phyloP scores from a whole-genome alignment of 2,888 invertebrate species.

The Oligia latruncula region DNA sequence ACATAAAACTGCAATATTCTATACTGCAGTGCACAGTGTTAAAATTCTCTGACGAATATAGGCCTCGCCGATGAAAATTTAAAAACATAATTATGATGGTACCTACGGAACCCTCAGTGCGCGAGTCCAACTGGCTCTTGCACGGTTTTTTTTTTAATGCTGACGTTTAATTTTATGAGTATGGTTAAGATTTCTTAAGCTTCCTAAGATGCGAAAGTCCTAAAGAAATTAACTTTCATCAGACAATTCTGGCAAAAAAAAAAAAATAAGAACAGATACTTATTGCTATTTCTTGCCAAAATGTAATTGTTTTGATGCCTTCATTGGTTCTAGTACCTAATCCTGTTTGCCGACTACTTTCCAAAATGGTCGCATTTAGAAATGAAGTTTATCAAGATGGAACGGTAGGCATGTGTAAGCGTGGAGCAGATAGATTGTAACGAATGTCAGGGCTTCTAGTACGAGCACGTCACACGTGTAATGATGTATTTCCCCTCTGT shows the following conservation, averaged over 20 bases:
- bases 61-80: too few relatives aligned
- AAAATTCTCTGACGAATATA: too few relatives aligned
- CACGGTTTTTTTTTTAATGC: slow-evolving; percentile 15
- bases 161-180: slow-evolving; percentile 12
- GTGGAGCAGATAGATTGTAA: background rate
- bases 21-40: too few relatives aligned
- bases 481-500: slow-evolving; percentile 35
- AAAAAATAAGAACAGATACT: too few relatives aligned
- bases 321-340: background rate
- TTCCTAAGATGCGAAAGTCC: slow-evolving; percentile 2
- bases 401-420: background rate
- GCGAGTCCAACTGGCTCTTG: too few relatives aligned
- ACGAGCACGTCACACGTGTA: background rate
- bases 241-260: background rate
- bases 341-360: background rate
- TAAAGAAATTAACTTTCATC: background rate
- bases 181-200: slow-evolving; percentile 4
- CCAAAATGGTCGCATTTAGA: too few relatives aligned
- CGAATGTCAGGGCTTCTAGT: background rate
- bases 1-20: too few relatives aligned
- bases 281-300: background rate
- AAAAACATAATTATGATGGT: too few relatives aligned
- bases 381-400: background rate
- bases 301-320: background rate
- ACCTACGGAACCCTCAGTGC: too few relatives aligned